Evolutionary conservation across 2,113 vertebrate genomes (phyloP).

Genomic region (Rhea pennata): DNA sequence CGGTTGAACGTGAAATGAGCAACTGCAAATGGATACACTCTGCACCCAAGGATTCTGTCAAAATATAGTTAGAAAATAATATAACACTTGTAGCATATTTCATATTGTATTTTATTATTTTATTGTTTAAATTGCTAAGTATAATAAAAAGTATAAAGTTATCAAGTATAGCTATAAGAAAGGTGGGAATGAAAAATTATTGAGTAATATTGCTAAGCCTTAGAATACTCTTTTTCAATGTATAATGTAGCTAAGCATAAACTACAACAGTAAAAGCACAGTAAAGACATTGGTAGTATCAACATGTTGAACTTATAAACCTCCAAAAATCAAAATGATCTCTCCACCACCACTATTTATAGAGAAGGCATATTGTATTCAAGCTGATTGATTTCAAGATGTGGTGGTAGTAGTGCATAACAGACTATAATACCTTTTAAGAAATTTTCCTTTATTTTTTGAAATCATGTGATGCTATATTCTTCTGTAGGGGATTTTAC

Average conservation of each 20-base stretch:
- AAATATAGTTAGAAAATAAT: background rate
- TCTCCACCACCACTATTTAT: background rate
- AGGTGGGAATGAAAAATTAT: background rate
- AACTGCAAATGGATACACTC: background rate
- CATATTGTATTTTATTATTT: background rate
- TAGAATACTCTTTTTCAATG: background rate
- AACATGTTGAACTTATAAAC: background rate
- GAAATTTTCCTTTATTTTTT: background rate
- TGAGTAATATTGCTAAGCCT: background rate
- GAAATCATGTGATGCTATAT: background rate
- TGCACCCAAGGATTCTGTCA: background rate
- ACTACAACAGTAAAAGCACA: background rate
- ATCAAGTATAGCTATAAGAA: background rate
- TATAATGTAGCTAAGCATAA: background rate
- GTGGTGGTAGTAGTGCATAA: background rate
- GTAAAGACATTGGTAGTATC: background rate
- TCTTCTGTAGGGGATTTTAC: slow-evolving; percentile 76
- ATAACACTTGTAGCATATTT: background rate
- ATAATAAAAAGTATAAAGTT: background rate
- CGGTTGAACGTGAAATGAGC: background rate
- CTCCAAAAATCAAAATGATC: background rate
- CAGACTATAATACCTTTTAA: background rate
- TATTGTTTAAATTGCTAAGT: background rate
- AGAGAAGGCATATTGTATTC: background rate
- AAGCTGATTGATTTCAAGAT: background rate